Conservation (phyloP, 1,140 invertebrate species). For the Hyphantria cunea region DNA sequence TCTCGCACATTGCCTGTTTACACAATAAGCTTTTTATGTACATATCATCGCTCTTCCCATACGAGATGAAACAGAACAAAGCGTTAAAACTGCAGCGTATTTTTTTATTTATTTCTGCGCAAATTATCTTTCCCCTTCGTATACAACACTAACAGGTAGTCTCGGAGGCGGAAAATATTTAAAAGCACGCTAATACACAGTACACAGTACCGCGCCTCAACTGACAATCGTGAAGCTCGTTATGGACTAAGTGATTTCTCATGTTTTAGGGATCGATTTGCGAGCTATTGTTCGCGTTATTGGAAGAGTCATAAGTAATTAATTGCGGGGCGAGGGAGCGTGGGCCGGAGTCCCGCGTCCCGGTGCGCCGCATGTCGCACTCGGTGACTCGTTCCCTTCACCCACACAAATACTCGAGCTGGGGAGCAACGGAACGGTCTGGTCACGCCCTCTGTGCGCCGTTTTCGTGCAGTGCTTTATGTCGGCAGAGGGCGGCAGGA, state of each 20-base stretch:
- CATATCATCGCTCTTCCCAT: background rate
- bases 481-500: constrained; percentile 26
- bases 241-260: background rate
- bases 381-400: background rate
- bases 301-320: background rate
- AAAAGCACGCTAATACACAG: too few species aligned
- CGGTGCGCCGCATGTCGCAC: background rate
- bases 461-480: background rate
- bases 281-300: background rate
- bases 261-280: background rate
- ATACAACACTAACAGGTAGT: too few species aligned
- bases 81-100: background rate
- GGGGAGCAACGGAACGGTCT: constrained; percentile 4
- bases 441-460: background rate
- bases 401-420: constrained; percentile 4
- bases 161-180: too few species aligned
- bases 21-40: background rate
- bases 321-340: background rate
- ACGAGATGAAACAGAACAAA: background rate
- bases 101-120: too few species aligned
- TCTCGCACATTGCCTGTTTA: background rate
- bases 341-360: background rate
- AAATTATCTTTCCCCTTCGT: background rate
- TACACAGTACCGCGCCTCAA: too few species aligned
- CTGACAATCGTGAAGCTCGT: too few species aligned